Base-by-base conservation (phyloP, 1,140 invertebrate species). In the Danaus plexippus region DNA sequence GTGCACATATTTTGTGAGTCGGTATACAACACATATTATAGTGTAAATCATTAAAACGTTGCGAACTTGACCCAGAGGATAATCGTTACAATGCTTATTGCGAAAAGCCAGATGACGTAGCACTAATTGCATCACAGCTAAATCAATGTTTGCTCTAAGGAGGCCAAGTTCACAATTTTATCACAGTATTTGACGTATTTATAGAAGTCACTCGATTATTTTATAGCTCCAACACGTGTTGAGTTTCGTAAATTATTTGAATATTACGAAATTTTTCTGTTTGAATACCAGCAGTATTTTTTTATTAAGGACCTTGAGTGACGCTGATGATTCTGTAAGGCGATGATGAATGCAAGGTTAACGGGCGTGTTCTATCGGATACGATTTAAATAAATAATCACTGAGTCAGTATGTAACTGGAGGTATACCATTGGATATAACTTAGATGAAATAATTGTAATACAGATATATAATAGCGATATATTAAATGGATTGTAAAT, bases 151-250 rank as follows among this genome's bases (percentile, higher is more conserved):
- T 70, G 61, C 46, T 63, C 58, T 67, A 80, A 80, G 65, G 72
- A 67, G 79, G 79, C 78, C 79, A 82, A 82, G 79, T 82, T 78
- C 75, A 71, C 60, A 68, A 44, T 43, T 57, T 66, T 63, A 61
- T 64, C 61, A 46, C 52, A 43, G 59, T 50, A 42, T 50, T 56
- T 44, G 52, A 47, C 51, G 12, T 54, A 32, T 32, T 32, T 32
- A 32, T 46, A 54, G 32, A 54, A 50, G 12, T 18, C 42, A 22
- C 13, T 42, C 43, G 41, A 52, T 47, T 52, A 52, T 18, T 43
- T 52, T 52, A 43, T 52, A 52, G 15, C 22, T 32, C 5, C 22
- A 32, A 32, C 22, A 32, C 22, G 22, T 32, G 22, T 32, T 43
- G 10, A 43, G 50, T 4, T 52, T 52, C 41, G 42, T 11, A 43